A percentile compares a stretch with the other conserved stretches of the same genome.
These are phyloP conservation scores for Brachyalestes nurse DNA, from an alignment of 2,797 vertebrate genomes.

Conservation along the genomic window DNA sequence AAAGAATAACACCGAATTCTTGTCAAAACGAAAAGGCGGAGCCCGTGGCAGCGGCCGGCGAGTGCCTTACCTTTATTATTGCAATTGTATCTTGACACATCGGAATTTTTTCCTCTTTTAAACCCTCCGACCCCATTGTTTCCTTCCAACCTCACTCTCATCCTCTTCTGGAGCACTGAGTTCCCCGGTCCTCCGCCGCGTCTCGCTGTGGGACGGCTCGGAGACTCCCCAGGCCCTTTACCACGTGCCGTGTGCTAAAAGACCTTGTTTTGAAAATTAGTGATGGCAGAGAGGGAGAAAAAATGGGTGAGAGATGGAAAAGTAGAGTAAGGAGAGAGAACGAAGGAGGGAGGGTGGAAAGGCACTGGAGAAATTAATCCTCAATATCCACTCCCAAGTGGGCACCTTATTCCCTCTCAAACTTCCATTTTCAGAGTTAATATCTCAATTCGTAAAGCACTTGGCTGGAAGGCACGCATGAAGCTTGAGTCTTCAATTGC, in stretches of 20 bases:
- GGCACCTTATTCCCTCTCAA: slow-evolving; percentile 78
- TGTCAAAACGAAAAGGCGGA: slow-evolving; percentile 22
- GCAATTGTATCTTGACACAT: slow-evolving; percentile 44
- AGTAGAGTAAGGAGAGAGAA: slow-evolving; percentile 63
- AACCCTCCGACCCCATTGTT: too few species aligned
- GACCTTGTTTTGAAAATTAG: too few species aligned
- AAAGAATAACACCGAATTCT: slow-evolving; percentile 29
- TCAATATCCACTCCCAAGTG: slow-evolving; percentile 78
- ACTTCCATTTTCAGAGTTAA: slow-evolving; percentile 80
- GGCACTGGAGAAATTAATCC: slow-evolving; percentile 79
- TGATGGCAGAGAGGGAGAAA: background rate
- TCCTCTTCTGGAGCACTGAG: too few species aligned
- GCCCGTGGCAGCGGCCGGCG: slow-evolving; percentile 1
- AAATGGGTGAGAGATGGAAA: slow-evolving; percentile 31
- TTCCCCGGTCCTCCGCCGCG: background rate
- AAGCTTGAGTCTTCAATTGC: slow-evolving; percentile 70
- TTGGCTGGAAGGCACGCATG: slow-evolving; percentile 74
- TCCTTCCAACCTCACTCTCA: too few species aligned
- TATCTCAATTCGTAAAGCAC: slow-evolving; percentile 75
- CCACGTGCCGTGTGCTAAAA: too few species aligned
- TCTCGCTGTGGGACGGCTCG: too few species aligned
- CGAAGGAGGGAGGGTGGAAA: slow-evolving; percentile 62
- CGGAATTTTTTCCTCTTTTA: slow-evolving; percentile 18
- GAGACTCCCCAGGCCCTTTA: too few species aligned
- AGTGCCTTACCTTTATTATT: slow-evolving; percentile 38